These are phyloP conservation scores for Ramazzottius varieornatus DNA, from an alignment of 2,888 invertebrate genomes.

Conservation along the genomic window DNA sequence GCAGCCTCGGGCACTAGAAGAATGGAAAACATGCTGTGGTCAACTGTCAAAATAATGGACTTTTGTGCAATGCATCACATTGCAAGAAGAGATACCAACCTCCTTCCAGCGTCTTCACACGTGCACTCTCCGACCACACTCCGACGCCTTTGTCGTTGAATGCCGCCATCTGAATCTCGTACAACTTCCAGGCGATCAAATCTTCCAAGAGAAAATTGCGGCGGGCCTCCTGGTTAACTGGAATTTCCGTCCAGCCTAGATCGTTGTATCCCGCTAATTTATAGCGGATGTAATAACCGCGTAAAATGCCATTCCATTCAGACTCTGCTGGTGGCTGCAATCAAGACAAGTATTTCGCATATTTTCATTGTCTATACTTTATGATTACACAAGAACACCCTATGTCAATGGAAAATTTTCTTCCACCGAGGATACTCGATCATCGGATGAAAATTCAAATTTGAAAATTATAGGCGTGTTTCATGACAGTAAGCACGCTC, in stretches of 20 bases:
- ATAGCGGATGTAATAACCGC: constrained; percentile 75
- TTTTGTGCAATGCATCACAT: constrained; percentile 4
- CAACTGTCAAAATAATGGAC: background rate
- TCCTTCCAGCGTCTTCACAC: constrained; percentile 83
- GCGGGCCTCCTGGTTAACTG: constrained; percentile 73
- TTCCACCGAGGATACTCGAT: too few species aligned
- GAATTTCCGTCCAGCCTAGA: constrained; percentile 64
- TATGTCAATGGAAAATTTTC: too few species aligned
- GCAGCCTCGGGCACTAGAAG: constrained; percentile 52
- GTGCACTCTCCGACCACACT: constrained; percentile 59
- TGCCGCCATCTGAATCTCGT: constrained; percentile 79
- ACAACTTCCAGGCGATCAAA: constrained; percentile 89
- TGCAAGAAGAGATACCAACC: constrained; percentile 18
- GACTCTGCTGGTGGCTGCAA: constrained; percentile 59
- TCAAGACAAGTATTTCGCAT: too few species aligned
- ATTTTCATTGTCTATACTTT: too few species aligned
- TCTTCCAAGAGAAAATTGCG: constrained; percentile 67
- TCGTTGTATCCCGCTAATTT: constrained; percentile 59
- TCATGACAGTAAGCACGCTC: too few species aligned
- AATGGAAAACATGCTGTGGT: constrained; percentile 1
- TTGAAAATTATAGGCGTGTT: too few species aligned
- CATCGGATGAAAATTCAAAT: too few species aligned
- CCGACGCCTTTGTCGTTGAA: constrained; percentile 90
- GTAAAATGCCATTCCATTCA: constrained; percentile 72
- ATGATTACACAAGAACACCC: too few species aligned